Evolutionary conservation across 2,888 invertebrate species (phyloP).

Genomic region (Liodrosophila aerea): DNA sequence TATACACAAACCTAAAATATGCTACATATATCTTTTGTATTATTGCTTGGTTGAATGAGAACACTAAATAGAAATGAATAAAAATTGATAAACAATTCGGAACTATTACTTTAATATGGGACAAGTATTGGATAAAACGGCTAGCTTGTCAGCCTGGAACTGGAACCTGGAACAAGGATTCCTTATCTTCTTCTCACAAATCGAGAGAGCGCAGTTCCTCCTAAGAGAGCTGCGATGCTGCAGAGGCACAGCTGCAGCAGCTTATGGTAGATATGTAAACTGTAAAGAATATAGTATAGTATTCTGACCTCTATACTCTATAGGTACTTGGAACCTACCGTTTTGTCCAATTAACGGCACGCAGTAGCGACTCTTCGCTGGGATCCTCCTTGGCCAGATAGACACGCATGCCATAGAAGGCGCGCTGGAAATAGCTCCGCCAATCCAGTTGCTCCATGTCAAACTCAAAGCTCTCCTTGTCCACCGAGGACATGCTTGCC

Average conservation of each 20-base stretch:
- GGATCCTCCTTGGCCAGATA: conserved; percentile 91
- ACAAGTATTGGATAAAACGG: too few relatives aligned
- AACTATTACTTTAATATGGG: too few relatives aligned
- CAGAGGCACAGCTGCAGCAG: conserved; percentile 33
- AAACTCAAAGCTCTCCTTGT: conserved; percentile 87
- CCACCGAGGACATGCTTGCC: conserved; percentile 80
- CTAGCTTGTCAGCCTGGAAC: too few relatives aligned
- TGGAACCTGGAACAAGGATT: too few relatives aligned
- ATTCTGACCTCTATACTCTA: background rate
- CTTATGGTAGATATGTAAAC: conserved; percentile 64
- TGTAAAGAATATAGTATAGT: conserved; percentile 30
- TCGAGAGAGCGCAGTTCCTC: too few relatives aligned
- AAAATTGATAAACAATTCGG: too few relatives aligned
- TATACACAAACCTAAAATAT: background rate
- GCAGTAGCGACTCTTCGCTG: conserved; percentile 84
- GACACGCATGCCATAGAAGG: conserved; percentile 88
- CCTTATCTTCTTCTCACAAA: too few relatives aligned
- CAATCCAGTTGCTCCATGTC: conserved; percentile 88
- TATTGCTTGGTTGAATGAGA: too few relatives aligned
- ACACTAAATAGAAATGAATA: too few relatives aligned
- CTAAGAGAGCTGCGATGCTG: too few relatives aligned
- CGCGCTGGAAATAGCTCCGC: conserved; percentile 83
- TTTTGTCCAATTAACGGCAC: conserved; percentile 85
- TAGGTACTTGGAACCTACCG: conserved; percentile 82
- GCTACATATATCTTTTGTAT: background rate